phyloP scores from a whole-genome alignment of 2,113 vertebrate genomes.

The Brachionichthys hirsutus region DNA sequence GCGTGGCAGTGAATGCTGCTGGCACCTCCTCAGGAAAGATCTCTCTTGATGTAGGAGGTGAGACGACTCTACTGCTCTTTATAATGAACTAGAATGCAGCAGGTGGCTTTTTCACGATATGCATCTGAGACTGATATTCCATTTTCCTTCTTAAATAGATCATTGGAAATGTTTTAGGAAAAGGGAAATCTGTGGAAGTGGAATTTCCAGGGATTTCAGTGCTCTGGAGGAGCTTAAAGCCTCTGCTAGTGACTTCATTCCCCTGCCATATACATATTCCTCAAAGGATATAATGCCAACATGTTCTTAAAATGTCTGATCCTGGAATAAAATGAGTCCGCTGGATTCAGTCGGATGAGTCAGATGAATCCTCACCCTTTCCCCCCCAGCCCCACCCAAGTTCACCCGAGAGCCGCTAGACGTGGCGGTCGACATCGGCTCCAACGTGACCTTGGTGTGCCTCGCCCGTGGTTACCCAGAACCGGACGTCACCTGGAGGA shows the following conservation, averaged over 20 bases:
- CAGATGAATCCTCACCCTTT: slow-evolving; percentile 18
- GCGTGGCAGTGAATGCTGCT: slow-evolving; percentile 86
- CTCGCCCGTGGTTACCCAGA: slow-evolving; percentile 85
- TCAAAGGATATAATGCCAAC: no score
- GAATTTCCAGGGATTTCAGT: neutral
- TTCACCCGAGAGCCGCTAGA: slow-evolving; percentile 85
- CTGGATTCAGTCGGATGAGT: no score
- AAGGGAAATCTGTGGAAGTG: no score
- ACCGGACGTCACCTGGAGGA: slow-evolving; percentile 85
- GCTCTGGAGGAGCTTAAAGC: neutral
- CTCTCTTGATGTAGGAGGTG: slow-evolving; percentile 92
- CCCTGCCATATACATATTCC: neutral
- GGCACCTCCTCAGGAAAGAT: slow-evolving; percentile 86
- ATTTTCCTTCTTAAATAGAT: no score
- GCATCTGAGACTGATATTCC: no score
- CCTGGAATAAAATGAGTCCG: no score
- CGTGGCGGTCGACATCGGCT: slow-evolving; percentile 84
- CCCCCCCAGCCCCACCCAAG: slow-evolving; percentile 80
- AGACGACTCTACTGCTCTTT: slow-evolving; percentile 36
- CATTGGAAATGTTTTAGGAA: no score
- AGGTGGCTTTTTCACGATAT: no score
- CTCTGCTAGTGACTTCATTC: neutral
- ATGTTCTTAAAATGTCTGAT: no score
- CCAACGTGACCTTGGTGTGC: slow-evolving; percentile 85
- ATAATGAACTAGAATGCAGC: neutral